Percentiles rank a stretch among this genome's conserved stretches.
phyloP scores from a whole-genome alignment of 2,888 invertebrate species.

The Pristionchus arcanus region DNA sequence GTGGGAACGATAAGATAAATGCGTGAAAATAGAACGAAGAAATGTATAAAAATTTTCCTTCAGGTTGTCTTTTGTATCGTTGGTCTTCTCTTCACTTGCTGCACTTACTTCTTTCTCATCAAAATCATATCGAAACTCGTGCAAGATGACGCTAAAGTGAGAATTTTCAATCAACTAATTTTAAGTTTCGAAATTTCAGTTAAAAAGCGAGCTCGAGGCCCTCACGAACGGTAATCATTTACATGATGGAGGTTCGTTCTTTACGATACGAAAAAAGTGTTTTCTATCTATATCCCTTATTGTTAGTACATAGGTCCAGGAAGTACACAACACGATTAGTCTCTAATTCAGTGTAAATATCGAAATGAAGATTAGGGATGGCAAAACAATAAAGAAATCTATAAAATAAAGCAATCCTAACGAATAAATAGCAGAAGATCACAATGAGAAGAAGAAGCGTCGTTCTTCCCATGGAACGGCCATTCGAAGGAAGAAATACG shows the following conservation, averaged over 20 bases:
- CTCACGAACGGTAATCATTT: constrained; percentile 26
- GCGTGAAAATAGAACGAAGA: neutral
- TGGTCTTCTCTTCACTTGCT: constrained; percentile 68
- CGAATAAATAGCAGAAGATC: neutral
- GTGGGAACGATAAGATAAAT: too few relatives aligned
- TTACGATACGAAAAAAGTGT: too few relatives aligned
- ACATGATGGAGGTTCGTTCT: neutral
- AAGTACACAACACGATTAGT: too few relatives aligned
- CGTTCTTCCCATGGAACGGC: constrained; percentile 22
- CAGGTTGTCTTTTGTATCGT: constrained; percentile 66
- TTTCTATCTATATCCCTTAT: neutral
- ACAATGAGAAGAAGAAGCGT: constrained; percentile 38
- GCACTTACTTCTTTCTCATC: constrained; percentile 66
- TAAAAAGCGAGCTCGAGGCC: constrained; percentile 16
- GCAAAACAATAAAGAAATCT: too few relatives aligned
- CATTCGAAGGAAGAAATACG: constrained; percentile 67
- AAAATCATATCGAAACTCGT: constrained; percentile 65
- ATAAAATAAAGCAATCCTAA: too few relatives aligned
- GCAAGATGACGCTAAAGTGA: constrained; percentile 58
- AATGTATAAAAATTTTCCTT: neutral
- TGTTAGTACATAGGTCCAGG: too few relatives aligned
- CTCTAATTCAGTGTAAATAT: too few relatives aligned
- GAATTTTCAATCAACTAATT: constrained; percentile 12
- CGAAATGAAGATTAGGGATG: too few relatives aligned
- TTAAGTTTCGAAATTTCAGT: constrained; percentile 22